Evolutionary conservation across 2,797 vertebrate genomes (phyloP).

Genomic region (Mormyrus proboscirostris): DNA sequence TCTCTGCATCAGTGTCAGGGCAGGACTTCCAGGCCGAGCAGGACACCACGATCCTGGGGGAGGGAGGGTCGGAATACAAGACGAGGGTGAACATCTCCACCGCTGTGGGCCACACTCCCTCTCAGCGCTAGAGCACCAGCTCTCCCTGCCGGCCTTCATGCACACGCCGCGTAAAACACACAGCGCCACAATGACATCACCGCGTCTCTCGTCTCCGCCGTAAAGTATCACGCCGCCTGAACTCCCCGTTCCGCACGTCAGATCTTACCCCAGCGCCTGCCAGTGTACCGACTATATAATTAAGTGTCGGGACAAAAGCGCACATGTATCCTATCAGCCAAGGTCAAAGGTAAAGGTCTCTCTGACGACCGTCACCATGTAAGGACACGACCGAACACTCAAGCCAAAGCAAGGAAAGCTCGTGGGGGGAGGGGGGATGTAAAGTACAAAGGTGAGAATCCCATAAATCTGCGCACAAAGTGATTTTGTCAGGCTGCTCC

Average conservation of each 20-base stretch:
- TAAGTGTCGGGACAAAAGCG: neutral
- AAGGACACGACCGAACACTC: neutral
- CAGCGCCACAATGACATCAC: neutral
- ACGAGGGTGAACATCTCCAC: neutral
- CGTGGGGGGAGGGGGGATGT: neutral
- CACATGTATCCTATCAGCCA: neutral
- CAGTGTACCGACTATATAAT: neutral
- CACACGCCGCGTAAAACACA: neutral
- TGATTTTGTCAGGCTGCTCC: neutral
- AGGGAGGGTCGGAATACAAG: constrained; percentile 24
- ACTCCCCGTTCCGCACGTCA: neutral
- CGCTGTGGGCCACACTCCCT: neutral
- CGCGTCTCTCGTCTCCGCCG: neutral
- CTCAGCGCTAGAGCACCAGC: neutral
- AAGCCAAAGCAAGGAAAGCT: neutral
- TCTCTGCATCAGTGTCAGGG: constrained; percentile 72
- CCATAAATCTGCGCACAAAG: neutral
- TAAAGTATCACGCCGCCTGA: neutral
- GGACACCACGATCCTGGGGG: constrained; percentile 64
- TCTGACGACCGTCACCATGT: neutral
- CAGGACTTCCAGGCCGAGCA: constrained; percentile 81
- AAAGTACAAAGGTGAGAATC: neutral
- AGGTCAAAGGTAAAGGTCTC: neutral
- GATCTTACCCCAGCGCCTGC: neutral
- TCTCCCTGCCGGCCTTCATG: neutral